These are phyloP conservation scores for Promerops cafer DNA, from an alignment of 2,113 vertebrate species.

Conservation along the genomic window DNA sequence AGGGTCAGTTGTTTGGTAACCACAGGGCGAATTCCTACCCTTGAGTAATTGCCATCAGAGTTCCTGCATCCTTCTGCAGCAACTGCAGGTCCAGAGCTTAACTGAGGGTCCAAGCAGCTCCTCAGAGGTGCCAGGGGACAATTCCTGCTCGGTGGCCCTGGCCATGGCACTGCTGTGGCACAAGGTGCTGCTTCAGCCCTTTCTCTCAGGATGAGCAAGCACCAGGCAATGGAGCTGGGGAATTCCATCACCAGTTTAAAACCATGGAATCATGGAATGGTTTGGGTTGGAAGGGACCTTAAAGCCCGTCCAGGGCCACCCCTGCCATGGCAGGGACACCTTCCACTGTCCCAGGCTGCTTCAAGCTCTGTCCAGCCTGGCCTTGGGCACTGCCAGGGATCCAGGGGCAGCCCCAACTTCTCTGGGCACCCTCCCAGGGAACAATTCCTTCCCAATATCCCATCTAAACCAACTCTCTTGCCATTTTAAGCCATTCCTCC, in stretches of 20 bases:
- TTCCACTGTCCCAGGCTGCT: background rate
- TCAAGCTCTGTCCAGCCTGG: background rate
- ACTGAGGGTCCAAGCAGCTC: background rate
- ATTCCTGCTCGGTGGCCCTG: background rate
- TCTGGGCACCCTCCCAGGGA: background rate
- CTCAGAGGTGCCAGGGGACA: background rate
- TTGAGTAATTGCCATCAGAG: background rate
- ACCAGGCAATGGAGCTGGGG: background rate
- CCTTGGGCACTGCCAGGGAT: background rate
- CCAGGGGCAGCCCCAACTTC: background rate
- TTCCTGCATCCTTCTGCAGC: background rate
- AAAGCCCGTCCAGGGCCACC: fast-evolving
- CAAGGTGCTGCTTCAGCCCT: background rate
- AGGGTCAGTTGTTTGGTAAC: background rate
- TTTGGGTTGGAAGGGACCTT: background rate
- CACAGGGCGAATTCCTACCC: background rate
- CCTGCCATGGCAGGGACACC: background rate
- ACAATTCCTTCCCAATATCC: background rate
- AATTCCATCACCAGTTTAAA: background rate
- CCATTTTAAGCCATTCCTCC: background rate
- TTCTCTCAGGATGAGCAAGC: background rate
- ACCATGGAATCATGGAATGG: fast-evolving
- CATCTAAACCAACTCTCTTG: fast-evolving
- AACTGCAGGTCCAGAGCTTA: slow-evolving; percentile 10
- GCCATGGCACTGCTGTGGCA: background rate